phyloP scores from a whole-genome alignment of 2,113 vertebrate species.

The Butorides virescens region DNA sequence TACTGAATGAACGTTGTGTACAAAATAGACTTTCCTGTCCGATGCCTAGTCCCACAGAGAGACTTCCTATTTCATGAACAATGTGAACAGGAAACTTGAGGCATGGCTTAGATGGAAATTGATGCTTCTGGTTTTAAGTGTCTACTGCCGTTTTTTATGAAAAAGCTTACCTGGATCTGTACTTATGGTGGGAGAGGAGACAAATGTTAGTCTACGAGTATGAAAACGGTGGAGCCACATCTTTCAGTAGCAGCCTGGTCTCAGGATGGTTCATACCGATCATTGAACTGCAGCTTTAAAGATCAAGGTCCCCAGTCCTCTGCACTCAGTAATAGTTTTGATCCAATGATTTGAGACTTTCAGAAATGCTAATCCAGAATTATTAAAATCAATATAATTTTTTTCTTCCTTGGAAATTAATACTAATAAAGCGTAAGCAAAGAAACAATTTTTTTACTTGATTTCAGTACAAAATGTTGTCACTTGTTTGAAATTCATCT shows the following conservation, averaged over 20 bases:
- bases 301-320: neutral
- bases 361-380: neutral
- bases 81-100: neutral
- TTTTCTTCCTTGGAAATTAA: neutral
- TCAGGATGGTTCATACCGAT: neutral
- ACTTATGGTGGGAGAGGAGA: neutral
- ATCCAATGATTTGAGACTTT: neutral
- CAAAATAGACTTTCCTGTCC: neutral
- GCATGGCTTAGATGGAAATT: neutral
- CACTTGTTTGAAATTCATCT: neutral
- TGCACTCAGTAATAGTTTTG: neutral
- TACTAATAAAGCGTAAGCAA: neutral
- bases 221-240: neutral
- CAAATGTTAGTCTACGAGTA: neutral
- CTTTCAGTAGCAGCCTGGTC: neutral
- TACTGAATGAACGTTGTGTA: neutral
- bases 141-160: neutral
- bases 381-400: neutral
- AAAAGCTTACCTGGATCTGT: neutral
- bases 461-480: neutral
- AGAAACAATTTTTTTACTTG: neutral
- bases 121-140: neutral
- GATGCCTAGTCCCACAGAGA: neutral
- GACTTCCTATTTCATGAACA: neutral
- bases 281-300: neutral